A percentile compares a stretch with the other conserved stretches of the same genome.
phyloP scores from a whole-genome alignment of 2,797 vertebrate species.

The Paratrypauchen microcephalus region DNA sequence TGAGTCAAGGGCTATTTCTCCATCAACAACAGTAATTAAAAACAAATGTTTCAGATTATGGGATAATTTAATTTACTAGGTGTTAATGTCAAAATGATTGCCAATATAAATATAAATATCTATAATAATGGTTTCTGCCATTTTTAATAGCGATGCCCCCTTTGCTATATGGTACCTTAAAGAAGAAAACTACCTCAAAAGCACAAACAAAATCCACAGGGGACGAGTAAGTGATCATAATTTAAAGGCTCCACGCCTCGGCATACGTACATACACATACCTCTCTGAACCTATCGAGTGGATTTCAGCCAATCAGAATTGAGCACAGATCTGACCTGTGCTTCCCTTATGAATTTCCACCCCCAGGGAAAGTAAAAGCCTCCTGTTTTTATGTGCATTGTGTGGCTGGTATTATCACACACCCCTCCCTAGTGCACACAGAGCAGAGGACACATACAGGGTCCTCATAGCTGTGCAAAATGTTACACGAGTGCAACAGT shows the following conservation, averaged over 20 bases:
- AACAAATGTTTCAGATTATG: background rate
- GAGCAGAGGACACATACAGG: conserved; percentile 22
- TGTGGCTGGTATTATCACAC: conserved; percentile 23
- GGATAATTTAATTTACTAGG: background rate
- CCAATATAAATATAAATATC: background rate
- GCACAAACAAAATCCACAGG: conserved; percentile 10
- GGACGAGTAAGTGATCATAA: conserved; percentile 14
- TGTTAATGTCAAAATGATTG: background rate
- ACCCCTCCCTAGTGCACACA: conserved; percentile 24
- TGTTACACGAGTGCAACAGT: conserved; percentile 32
- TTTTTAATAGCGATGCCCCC: background rate
- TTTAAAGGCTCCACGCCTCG: conserved; percentile 12
- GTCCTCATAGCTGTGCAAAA: conserved; percentile 19
- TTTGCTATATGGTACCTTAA: background rate
- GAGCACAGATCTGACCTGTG: conserved; percentile 57
- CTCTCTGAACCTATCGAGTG: conserved; percentile 32
- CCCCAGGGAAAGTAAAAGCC: conserved; percentile 57
- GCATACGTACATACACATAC: conserved; percentile 24
- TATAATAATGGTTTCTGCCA: background rate
- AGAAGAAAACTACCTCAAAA: conserved; percentile 5
- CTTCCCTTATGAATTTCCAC: conserved; percentile 58
- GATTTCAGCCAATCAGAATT: conserved; percentile 51
- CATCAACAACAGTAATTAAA: background rate
- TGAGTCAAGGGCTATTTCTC: background rate
- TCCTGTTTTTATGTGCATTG: conserved; percentile 35